Base-by-base conservation (phyloP, 2,797 vertebrate genomes). In the Monodelphis domestica region DNA sequence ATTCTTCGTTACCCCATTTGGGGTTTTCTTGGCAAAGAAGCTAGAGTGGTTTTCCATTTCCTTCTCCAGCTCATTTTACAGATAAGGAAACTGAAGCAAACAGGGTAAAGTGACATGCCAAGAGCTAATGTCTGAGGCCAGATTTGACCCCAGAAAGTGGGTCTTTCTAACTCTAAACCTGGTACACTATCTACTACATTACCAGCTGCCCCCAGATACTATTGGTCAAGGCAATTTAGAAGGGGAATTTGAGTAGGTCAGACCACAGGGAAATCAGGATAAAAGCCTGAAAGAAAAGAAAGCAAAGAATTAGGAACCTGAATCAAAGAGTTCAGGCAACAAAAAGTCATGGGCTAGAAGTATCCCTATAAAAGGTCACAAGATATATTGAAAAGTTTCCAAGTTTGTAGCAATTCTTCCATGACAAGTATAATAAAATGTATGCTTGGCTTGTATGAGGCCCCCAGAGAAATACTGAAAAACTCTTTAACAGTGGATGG, bases 201-300 rank as follows among this genome's bases (percentile, higher is more conserved):
- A n/a, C n/a, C n/a, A n/a, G n/a, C n/a, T n/a, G 11, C 91, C 91
- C 91, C 84, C 21, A 54, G 53, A 59, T 90, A 54, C 91, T 52
- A 28, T 90, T 57, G 38, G 50, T 91, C 7, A n/a, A 78, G 0
- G 21, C 28, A 51, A 56, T 28, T 54, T 93, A 90, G 51, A 14
- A 87, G n/a, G 51, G 21, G 90, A 6, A 89, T 52, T 53, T 53
- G 24, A 50, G 53, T 63, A 45, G 91, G 10, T 92, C 53, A 53
- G 30, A 28, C 17, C 87, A 88, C 15, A 91, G 50, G 21, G 63
- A 50, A 84, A 96, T 84, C 15, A 56, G 17, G 94, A 95, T 91
- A 63, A 12, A 28, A 87, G 29, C 12, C 2, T 88, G 63, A 55
- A 70, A 53, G n/a, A 93, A 24, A 91, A 55, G 30, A 56, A 90